Evolutionary conservation across 2,113 vertebrate species (phyloP).

Genomic region (Cavia aperea): DNA sequence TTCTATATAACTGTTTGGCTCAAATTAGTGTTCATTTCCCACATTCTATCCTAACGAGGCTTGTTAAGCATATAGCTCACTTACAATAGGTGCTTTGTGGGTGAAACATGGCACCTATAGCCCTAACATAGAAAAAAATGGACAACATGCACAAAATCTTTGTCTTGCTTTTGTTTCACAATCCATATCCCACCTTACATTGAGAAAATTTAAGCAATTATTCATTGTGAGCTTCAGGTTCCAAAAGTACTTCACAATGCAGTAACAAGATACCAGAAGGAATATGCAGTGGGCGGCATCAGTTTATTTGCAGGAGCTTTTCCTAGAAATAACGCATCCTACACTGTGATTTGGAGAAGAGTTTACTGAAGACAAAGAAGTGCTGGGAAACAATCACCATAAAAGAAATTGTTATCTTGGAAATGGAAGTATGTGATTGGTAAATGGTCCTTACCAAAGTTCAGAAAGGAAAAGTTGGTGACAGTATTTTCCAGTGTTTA

Average conservation of each 20-base stretch:
- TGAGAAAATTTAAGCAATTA: slow-evolving; percentile 48
- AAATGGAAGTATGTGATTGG: slow-evolving; percentile 38
- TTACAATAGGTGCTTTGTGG: slow-evolving; percentile 14
- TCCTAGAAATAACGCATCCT: slow-evolving; percentile 67
- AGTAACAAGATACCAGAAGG: slow-evolving; percentile 58
- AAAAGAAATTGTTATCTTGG: slow-evolving; percentile 58
- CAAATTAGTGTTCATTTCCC: neutral
- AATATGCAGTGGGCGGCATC: slow-evolving; percentile 56
- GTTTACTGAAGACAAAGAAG: slow-evolving; percentile 63
- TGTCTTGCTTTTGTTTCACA: slow-evolving; percentile 20
- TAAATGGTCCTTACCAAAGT: slow-evolving; percentile 27
- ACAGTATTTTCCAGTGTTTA: slow-evolving; percentile 20
- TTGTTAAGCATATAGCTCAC: neutral
- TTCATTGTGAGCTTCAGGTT: slow-evolving; percentile 52
- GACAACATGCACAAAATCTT: neutral
- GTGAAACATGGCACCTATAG: neutral
- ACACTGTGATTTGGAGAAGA: slow-evolving; percentile 64
- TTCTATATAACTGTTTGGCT: neutral
- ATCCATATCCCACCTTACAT: neutral
- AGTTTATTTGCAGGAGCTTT: slow-evolving; percentile 64
- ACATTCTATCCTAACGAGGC: neutral
- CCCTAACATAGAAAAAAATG: neutral
- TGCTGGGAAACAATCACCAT: slow-evolving; percentile 43
- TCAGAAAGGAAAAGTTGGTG: neutral
- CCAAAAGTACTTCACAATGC: slow-evolving; percentile 51